phyloP scores from a whole-genome alignment of 2,113 vertebrate genomes.

The Tichodroma muraria region DNA sequence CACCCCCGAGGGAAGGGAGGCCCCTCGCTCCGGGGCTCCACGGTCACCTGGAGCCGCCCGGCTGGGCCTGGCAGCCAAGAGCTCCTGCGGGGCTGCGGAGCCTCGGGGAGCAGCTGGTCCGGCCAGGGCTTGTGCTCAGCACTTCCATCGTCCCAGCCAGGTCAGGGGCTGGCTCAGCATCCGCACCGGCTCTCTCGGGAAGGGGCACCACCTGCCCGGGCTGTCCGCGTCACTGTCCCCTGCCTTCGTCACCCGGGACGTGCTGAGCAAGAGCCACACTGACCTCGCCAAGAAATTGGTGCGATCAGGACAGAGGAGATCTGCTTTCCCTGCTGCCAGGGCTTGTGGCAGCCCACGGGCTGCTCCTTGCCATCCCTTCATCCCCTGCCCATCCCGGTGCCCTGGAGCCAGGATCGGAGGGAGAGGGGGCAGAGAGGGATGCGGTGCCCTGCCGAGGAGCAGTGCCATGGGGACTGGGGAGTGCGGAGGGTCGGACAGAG shows the following conservation, averaged over 20 bases:
- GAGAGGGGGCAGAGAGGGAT: background rate
- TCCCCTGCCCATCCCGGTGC: fast-evolving
- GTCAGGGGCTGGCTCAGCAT: background rate
- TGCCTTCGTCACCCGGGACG: background rate
- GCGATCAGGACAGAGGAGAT: background rate
- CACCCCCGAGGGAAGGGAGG: background rate
- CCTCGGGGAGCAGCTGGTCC: background rate
- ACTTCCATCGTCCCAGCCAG: background rate
- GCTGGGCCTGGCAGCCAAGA: fast-evolving
- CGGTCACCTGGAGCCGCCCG: background rate
- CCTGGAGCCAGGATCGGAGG: background rate
- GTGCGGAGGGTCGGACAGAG: fast-evolving
- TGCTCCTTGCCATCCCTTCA: fast-evolving
- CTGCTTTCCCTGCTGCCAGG: background rate
- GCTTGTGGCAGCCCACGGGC: background rate
- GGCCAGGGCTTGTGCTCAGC: background rate
- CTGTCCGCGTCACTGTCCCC: background rate
- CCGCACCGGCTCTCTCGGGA: fast-evolving
- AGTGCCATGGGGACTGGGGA: too few relatives aligned
- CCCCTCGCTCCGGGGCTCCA: background rate
- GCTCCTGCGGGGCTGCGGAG: background rate
- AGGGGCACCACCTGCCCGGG: fast-evolving
- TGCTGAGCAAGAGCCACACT: background rate
- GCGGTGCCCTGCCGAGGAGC: background rate
- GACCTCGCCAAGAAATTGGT: background rate